A percentile compares a stretch with the other conserved stretches of the same genome.
phyloP scores from a whole-genome alignment of 2,113 vertebrate species.

The Mionectes macconnelli region DNA sequence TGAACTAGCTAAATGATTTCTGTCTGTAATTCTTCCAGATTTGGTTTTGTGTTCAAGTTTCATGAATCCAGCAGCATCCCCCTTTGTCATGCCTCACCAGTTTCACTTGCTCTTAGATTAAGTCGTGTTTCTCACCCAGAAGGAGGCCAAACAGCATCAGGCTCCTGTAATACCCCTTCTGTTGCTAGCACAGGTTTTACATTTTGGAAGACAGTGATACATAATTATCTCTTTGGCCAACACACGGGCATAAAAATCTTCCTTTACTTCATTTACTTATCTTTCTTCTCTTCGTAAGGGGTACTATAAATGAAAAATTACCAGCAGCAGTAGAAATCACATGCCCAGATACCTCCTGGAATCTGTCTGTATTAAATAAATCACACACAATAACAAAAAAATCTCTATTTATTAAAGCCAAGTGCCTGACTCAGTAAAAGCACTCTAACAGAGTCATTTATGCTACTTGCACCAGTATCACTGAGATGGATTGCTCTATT shows the following conservation, averaged over 20 bases:
- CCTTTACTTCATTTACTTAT: neutral
- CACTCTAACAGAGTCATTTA: neutral
- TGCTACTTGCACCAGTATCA: neutral
- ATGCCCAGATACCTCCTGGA: neutral
- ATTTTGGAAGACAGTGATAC: neutral
- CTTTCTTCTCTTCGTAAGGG: neutral
- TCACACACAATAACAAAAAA: neutral
- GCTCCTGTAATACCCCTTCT: neutral
- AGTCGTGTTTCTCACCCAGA: neutral
- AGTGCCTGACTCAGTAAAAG: neutral
- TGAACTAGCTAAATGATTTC: neutral
- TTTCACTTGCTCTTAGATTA: neutral
- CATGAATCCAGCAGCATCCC: neutral
- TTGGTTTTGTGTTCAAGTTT: neutral
- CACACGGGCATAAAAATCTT: neutral
- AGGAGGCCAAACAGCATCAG: neutral
- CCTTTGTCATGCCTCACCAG: neutral
- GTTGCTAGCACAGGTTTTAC: neutral
- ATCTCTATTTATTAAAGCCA: neutral
- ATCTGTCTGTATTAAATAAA: neutral
- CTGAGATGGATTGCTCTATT: neutral
- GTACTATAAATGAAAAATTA: neutral
- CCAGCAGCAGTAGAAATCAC: neutral
- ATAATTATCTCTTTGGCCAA: neutral
- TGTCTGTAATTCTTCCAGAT: neutral